Conservation (phyloP, 2,888 invertebrate species). For the Amblyjoppa proteus region DNA sequence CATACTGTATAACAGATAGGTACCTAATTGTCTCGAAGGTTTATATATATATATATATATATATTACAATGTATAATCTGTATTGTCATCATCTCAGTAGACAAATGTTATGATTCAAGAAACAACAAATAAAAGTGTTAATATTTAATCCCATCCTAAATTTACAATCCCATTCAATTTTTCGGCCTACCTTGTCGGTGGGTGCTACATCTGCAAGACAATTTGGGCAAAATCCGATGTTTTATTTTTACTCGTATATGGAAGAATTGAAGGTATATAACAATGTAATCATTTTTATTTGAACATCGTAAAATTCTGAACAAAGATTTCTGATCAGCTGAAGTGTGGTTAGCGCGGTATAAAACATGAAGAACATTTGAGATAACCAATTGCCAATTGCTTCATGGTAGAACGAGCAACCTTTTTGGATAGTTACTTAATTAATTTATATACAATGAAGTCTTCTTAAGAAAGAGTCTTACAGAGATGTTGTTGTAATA, state of each 20-base stretch:
- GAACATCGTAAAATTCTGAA: slow-evolving; percentile 55
- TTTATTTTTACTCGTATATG: neutral
- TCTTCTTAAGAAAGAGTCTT: slow-evolving; percentile 41
- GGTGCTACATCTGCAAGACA: neutral
- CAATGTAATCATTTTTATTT: slow-evolving; percentile 67
- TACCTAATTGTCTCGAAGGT: slow-evolving; percentile 68
- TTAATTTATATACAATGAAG: slow-evolving; percentile 64
- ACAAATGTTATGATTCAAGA: slow-evolving; percentile 57
- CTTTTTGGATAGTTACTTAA: slow-evolving; percentile 54
- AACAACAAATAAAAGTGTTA: slow-evolving; percentile 55
- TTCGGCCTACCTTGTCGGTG: neutral
- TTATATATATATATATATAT: slow-evolving; percentile 63
- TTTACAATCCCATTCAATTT: neutral
- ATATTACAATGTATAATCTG: slow-evolving; percentile 54
- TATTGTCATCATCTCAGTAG: slow-evolving; percentile 62
- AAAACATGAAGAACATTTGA: slow-evolving; percentile 24
- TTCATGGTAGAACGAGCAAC: slow-evolving; percentile 9
- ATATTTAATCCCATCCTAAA: neutral
- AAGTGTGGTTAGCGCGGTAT: slow-evolving; percentile 43
- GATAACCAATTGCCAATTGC: neutral
- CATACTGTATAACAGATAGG: slow-evolving; percentile 60
- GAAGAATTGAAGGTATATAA: slow-evolving; percentile 23
- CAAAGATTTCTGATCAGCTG: slow-evolving; percentile 40
- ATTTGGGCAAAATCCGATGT: too few relatives aligned
- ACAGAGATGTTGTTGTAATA: slow-evolving; percentile 14